Evolutionary conservation across 2,113 vertebrate species (phyloP).

Genomic region (Chelonoidis abingdonii): DNA sequence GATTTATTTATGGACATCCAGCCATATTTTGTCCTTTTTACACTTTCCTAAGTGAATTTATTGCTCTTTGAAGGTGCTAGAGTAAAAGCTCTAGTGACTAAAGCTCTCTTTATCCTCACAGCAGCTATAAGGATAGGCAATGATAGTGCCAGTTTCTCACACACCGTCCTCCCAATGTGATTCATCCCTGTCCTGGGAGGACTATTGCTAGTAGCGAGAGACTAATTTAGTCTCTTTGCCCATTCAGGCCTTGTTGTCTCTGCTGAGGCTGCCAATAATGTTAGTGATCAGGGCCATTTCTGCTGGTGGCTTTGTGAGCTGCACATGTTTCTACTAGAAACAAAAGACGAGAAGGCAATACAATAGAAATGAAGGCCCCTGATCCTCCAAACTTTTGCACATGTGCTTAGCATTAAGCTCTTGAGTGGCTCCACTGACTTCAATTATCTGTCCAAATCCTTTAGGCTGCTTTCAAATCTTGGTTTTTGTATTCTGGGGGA

Average conservation of each 20-base stretch:
- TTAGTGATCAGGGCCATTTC: not conserved
- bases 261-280: not conserved
- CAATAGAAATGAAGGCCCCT: not conserved
- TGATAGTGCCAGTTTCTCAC: constrained; percentile 32
- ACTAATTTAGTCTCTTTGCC: not conserved
- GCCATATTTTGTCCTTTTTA: not conserved
- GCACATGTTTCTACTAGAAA: fast-evolving
- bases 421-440: not conserved
- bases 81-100: not conserved
- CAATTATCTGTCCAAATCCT: not conserved
- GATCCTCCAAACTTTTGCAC: not conserved
- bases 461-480: not conserved
- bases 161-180: not conserved
- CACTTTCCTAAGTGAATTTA: constrained; percentile 3
- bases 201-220: not conserved
- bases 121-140: not conserved
- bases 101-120: not conserved
- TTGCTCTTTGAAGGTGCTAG: constrained; percentile 14
- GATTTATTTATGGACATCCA: not conserved
- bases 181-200: not conserved
- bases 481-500: not conserved
- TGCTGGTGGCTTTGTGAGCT: not conserved
- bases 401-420: not conserved
- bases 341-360: not conserved
- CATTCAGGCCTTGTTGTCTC: not conserved